Percentiles rank a stretch among this genome's conserved stretches.
These are phyloP conservation scores for Rhagoletis pomonella DNA, from an alignment of 1,140 invertebrate species.

Conservation along the genomic window DNA sequence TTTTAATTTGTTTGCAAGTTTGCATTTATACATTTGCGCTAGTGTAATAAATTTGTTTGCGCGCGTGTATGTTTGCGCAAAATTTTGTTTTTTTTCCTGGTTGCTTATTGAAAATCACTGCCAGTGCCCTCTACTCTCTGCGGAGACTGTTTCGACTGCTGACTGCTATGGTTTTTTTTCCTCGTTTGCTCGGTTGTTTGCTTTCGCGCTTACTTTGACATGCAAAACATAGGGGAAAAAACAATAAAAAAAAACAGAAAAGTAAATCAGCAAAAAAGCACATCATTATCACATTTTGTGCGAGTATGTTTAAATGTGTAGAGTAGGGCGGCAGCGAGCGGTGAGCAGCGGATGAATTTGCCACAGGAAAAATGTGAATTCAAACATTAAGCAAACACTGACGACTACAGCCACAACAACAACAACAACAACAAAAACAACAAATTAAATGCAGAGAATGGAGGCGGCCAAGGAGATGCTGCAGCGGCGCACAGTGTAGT, in stretches of 20 bases:
- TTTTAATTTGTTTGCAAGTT: not conserved
- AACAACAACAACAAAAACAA: slow-evolving; percentile 57
- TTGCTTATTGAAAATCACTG: slow-evolving; percentile 19
- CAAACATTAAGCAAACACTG: slow-evolving; percentile 42
- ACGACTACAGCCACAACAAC: slow-evolving; percentile 50
- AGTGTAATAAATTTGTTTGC: not conserved
- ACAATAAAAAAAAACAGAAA: not conserved
- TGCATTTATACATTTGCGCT: not conserved
- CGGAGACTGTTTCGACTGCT: not conserved
- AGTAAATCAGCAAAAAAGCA: not conserved
- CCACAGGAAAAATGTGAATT: slow-evolving; percentile 28
- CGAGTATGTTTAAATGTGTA: not conserved
- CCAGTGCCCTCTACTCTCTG: not conserved
- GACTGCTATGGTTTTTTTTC: not conserved
- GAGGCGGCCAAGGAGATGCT: not conserved
- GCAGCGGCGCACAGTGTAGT: not conserved
- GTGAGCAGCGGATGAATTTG: not conserved
- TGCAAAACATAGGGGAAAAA: not conserved
- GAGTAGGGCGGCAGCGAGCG: not conserved
- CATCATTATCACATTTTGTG: slow-evolving; percentile 38
- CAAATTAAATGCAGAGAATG: slow-evolving; percentile 44
- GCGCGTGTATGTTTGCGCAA: not conserved
- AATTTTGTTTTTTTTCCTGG: not conserved
- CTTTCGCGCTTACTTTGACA: not conserved
- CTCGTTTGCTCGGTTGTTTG: not conserved